Evolutionary conservation across 2,797 vertebrate species (phyloP).

Genomic region (Lophotriccus pileatus): DNA sequence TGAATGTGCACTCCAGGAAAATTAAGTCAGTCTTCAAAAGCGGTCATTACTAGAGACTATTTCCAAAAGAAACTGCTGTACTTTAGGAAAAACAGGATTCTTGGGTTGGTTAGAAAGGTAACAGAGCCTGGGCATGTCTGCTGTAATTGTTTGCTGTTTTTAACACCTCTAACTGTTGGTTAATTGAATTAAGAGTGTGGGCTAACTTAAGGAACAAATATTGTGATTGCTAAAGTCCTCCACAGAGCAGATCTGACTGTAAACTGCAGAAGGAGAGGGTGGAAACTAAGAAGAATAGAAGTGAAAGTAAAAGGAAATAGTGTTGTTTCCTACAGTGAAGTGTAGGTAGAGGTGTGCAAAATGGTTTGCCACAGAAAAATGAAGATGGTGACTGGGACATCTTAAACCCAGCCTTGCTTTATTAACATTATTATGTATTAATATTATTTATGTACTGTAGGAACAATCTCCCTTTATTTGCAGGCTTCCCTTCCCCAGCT

Average conservation of each 20-base stretch:
- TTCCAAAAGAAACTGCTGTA: neutral
- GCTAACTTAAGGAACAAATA: neutral
- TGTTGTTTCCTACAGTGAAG: neutral
- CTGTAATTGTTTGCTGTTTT: neutral
- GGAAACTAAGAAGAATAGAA: neutral
- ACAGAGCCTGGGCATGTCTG: neutral
- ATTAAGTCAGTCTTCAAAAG: neutral
- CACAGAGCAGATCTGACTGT: neutral
- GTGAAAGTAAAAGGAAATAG: neutral
- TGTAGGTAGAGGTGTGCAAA: neutral
- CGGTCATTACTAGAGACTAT: neutral
- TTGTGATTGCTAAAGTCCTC: neutral
- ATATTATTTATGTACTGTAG: neutral
- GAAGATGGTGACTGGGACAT: neutral
- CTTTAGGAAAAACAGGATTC: neutral
- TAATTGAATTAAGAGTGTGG: neutral
- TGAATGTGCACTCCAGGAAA: neutral
- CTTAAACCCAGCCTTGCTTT: neutral
- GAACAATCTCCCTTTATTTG: neutral
- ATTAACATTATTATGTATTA: neutral
- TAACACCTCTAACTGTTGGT: neutral
- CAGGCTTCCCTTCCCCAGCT: neutral
- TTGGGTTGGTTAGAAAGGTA: neutral
- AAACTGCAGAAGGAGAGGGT: neutral
- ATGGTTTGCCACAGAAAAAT: neutral